phyloP scores from a whole-genome alignment of 2,888 invertebrate genomes.

The Patella caerulea region DNA sequence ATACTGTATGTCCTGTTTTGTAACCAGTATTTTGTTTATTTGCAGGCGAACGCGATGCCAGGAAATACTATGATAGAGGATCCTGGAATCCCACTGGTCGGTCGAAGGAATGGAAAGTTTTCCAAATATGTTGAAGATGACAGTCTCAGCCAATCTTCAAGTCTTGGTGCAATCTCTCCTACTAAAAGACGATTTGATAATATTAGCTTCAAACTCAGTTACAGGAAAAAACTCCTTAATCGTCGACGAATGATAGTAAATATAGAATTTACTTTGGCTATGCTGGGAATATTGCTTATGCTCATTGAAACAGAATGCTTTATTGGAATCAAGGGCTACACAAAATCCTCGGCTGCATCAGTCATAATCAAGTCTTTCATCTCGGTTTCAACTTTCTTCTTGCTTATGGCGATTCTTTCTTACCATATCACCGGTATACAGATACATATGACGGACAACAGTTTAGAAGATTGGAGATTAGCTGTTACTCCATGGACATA shows the following conservation, averaged over 20 bases:
- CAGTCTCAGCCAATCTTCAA: conserved; percentile 29
- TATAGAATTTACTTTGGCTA: conserved; percentile 47
- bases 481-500: conserved; percentile 45
- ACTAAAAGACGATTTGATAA: conserved; percentile 45
- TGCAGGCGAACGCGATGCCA: conserved; percentile 26
- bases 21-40: neutral
- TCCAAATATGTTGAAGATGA: conserved; percentile 50
- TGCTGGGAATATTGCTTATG: conserved; percentile 54
- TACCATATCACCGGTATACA: conserved; percentile 53
- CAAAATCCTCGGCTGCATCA: conserved; percentile 42
- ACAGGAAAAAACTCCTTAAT: conserved; percentile 48
- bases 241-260: conserved; percentile 49
- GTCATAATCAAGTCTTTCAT: conserved; percentile 50
- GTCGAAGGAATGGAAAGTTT: conserved; percentile 47
- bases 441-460: conserved; percentile 56
- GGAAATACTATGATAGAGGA: conserved; percentile 41
- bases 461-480: conserved; percentile 57
- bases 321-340: conserved; percentile 39
- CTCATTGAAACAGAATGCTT: conserved; percentile 53
- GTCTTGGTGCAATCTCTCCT: conserved; percentile 22
- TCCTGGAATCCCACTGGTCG: conserved; percentile 57
- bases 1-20: too few species aligned
- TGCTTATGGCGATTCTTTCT: conserved; percentile 42
- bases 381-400: conserved; percentile 45
- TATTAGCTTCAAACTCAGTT: conserved; percentile 54